A percentile compares a stretch with the other conserved stretches of the same genome.
These are phyloP conservation scores for Anabacerthia variegaticeps DNA, from an alignment of 2,797 vertebrate genomes.

Conservation along the genomic window DNA sequence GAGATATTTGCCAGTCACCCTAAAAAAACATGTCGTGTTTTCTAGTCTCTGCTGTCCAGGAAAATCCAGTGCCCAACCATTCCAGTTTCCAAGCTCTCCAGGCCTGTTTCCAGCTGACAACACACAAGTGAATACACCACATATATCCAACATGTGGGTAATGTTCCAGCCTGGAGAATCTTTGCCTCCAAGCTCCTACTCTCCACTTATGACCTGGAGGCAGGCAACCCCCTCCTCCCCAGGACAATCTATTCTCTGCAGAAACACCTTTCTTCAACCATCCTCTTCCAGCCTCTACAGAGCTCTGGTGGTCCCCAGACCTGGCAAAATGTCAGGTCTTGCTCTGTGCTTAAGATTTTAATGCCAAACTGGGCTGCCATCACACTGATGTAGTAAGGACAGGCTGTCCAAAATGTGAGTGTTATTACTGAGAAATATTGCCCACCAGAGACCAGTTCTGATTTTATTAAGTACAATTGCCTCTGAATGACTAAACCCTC, in stretches of 20 bases:
- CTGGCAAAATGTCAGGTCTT: background rate
- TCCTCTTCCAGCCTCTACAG: fast-evolving
- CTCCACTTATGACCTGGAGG: background rate
- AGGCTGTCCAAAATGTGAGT: background rate
- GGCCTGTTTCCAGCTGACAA: background rate
- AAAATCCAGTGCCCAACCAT: background rate
- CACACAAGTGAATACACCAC: background rate
- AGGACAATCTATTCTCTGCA: background rate
- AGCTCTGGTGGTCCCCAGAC: background rate
- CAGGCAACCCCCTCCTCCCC: background rate
- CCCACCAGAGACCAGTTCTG: background rate
- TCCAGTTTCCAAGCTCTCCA: background rate
- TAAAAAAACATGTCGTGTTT: background rate
- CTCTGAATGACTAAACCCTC: slow-evolving; percentile 2
- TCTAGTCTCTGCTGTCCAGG: background rate
- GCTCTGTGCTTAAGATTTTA: background rate
- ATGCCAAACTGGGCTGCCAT: background rate
- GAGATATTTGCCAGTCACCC: background rate
- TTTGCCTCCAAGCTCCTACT: background rate
- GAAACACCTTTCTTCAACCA: background rate
- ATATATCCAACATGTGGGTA: background rate
- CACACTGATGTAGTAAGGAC: background rate
- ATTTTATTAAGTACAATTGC: slow-evolving; percentile 24
- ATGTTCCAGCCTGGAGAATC: background rate
- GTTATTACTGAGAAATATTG: background rate